These are phyloP conservation scores for Scarus forsteni DNA, from an alignment of 2,797 vertebrate species.

Conservation along the genomic window DNA sequence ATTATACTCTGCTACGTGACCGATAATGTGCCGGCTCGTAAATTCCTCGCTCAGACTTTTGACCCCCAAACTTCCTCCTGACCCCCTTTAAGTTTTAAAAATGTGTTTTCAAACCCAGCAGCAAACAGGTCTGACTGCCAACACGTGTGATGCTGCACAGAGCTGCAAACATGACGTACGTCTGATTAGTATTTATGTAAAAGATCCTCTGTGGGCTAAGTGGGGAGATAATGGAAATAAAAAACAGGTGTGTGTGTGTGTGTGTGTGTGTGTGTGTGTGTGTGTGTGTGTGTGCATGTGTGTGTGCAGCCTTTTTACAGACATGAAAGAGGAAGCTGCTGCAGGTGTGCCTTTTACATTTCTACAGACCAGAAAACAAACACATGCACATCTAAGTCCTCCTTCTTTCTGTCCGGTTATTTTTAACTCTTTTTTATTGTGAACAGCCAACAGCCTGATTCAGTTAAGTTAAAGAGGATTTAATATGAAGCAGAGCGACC, in stretches of 20 bases:
- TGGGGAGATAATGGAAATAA: constrained; percentile 57
- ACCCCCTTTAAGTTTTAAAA: constrained; percentile 15
- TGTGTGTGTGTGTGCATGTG: too few species aligned
- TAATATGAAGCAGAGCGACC: not conserved
- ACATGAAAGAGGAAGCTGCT: constrained; percentile 56
- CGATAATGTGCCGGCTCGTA: not conserved
- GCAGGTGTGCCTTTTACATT: constrained; percentile 48
- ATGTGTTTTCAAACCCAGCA: constrained; percentile 24
- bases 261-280: constrained; percentile 21
- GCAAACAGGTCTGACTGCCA: constrained; percentile 24
- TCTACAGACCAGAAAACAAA: constrained; percentile 17
- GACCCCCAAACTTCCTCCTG: constrained; percentile 1
- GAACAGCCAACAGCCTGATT: constrained; percentile 19
- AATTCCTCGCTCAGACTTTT: constrained; percentile 10
- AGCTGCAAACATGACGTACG: constrained; percentile 49
- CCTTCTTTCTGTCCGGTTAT: not conserved
- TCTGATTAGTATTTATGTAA: constrained; percentile 39
- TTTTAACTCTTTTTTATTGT: constrained; percentile 6
- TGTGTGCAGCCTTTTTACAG: constrained; percentile 21
- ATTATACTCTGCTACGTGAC: constrained; percentile 17
- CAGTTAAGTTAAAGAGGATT: not conserved
- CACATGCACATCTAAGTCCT: not conserved
- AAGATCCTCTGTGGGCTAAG: constrained; percentile 34
- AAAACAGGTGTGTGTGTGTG: constrained; percentile 59
- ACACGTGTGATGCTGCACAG: constrained; percentile 30